phyloP scores from a whole-genome alignment of 2,113 vertebrate species.

The Corythornis vintsioides region DNA sequence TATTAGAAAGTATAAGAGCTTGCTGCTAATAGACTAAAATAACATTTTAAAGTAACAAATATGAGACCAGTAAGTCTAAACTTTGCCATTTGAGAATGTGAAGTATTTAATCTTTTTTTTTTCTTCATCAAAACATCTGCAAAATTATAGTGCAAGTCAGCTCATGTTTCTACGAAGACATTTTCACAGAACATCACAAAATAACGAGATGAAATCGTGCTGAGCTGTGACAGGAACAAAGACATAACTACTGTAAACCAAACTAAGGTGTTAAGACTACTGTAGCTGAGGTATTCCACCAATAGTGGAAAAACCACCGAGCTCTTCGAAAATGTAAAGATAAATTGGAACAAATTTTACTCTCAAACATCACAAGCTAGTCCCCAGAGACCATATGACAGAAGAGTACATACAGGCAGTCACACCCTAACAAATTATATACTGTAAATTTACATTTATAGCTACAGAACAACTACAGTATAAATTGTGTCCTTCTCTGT shows the following conservation, averaged over 20 bases:
- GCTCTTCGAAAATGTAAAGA: neutral
- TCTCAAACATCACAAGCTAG: neutral
- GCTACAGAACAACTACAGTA: neutral
- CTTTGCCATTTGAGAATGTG: neutral
- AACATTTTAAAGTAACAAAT: neutral
- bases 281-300: neutral
- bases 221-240: neutral
- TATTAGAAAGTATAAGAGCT: neutral
- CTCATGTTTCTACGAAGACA: neutral
- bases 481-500: neutral
- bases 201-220: neutral
- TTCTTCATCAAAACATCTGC: neutral
- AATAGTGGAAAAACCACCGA: neutral
- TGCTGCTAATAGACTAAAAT: neutral
- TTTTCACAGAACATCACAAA: neutral
- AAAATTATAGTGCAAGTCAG: neutral
- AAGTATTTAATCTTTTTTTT: neutral
- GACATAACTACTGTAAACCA: neutral
- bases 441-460: neutral
- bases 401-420: neutral
- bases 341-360: neutral
- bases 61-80: neutral
- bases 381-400: accelerated
- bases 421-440: neutral
- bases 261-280: neutral